Conservation (phyloP, 2,113 vertebrate genomes). For the Zosterops pallidus region DNA sequence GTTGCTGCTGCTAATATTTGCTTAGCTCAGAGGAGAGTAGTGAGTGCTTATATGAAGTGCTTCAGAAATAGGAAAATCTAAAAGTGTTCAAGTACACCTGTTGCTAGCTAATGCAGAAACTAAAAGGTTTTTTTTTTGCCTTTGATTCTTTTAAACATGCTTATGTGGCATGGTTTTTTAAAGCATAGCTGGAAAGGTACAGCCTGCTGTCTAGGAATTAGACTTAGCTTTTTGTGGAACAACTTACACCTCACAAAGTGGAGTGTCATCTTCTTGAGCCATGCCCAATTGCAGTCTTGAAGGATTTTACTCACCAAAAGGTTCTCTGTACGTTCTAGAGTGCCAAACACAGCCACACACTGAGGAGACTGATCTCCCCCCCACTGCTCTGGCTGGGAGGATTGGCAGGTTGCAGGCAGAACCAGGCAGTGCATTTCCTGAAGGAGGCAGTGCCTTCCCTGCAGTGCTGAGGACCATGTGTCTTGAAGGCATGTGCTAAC, state of each 20-base stretch:
- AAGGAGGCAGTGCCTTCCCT: neutral
- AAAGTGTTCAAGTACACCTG: neutral
- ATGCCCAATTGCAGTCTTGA: neutral
- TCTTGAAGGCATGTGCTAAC: neutral
- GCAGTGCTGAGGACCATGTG: accelerated
- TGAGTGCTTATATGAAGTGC: neutral
- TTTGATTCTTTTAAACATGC: neutral
- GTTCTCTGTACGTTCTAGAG: neutral
- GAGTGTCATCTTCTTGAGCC: neutral
- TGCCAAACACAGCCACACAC: neutral
- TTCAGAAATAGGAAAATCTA: neutral
- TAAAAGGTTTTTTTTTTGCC: neutral
- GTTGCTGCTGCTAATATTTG: neutral
- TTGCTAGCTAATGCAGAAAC: neutral
- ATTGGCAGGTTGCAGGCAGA: neutral
- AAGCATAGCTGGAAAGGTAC: neutral
- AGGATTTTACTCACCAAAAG: neutral
- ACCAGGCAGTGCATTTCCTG: neutral
- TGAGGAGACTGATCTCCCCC: neutral
- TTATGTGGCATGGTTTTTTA: neutral
- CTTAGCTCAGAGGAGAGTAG: neutral
- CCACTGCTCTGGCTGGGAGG: neutral
- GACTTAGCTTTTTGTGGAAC: neutral
- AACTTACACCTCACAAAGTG: neutral
- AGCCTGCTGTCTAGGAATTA: neutral